Evolutionary conservation across 1,140 invertebrate species (phyloP).

Genomic region (Panagrolaimus sp.): DNA sequence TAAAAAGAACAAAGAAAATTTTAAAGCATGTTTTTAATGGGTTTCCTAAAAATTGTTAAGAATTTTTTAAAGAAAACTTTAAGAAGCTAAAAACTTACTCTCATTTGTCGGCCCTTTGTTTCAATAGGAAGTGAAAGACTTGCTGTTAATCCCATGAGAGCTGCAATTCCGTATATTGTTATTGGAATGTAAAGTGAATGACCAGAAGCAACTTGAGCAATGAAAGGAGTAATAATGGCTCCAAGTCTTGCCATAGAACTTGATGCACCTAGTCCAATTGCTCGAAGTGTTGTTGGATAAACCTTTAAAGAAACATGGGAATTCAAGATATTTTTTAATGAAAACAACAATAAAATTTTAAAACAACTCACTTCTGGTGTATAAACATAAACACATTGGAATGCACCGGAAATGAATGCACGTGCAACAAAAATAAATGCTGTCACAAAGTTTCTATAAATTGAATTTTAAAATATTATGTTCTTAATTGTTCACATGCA

Average conservation of each 20-base stretch:
- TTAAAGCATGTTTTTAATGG: slow-evolving; percentile 64
- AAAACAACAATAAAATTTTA: background rate
- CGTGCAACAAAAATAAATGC: slow-evolving; percentile 78
- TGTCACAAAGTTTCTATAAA: slow-evolving; percentile 73
- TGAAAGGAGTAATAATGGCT: slow-evolving; percentile 83
- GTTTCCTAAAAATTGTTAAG: slow-evolving; percentile 58
- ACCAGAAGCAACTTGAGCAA: slow-evolving; percentile 77
- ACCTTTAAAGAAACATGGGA: slow-evolving; percentile 61
- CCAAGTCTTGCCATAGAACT: slow-evolving; percentile 82
- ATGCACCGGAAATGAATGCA: slow-evolving; percentile 83
- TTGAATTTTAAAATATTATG: slow-evolving; percentile 34
- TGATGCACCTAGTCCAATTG: slow-evolving; percentile 79
- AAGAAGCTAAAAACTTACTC: slow-evolving; percentile 33
- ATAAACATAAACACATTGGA: slow-evolving; percentile 89
- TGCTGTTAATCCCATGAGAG: slow-evolving; percentile 69
- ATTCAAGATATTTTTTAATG: background rate
- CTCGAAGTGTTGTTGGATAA: slow-evolving; percentile 79
- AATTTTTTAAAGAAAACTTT: background rate
- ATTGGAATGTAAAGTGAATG: slow-evolving; percentile 70
- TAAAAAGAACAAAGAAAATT: too few relatives aligned
- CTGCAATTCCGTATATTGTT: slow-evolving; percentile 69
- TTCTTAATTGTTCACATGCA: slow-evolving; percentile 59
- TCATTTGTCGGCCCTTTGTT: slow-evolving; percentile 65
- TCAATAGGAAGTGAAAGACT: slow-evolving; percentile 74
- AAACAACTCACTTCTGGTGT: slow-evolving; percentile 73